Conservation (phyloP, 2,113 vertebrate species). For the Clarias batrachus region DNA sequence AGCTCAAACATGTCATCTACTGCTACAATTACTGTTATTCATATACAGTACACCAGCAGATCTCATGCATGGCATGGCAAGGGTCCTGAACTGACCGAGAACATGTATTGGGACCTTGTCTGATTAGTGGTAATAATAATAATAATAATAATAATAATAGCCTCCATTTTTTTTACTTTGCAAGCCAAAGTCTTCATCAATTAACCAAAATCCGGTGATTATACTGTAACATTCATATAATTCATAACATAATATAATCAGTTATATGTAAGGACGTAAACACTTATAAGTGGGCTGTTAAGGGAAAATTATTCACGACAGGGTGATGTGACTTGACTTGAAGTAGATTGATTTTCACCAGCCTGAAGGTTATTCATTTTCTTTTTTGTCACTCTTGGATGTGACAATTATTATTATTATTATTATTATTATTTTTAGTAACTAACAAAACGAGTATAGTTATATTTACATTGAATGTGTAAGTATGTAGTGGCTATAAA, state of each 20-base stretch:
- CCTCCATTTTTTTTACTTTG: not conserved
- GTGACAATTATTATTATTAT: no score
- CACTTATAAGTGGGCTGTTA: not conserved
- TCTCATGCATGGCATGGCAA: not conserved
- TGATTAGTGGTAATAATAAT: not conserved
- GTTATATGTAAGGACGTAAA: not conserved
- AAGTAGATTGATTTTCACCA: not conserved
- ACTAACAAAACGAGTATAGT: no score
- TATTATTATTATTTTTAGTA: no score
- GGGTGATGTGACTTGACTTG: not conserved
- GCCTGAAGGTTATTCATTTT: not conserved
- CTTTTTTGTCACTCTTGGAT: not conserved
- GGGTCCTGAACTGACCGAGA: not conserved
- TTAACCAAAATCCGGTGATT: not conserved
- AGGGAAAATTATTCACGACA: no score
- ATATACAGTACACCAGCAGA: not conserved
- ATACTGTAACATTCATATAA: no score
- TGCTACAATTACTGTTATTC: not conserved
- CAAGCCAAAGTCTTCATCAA: not conserved
- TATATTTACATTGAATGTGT: no score
- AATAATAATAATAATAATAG: not conserved
- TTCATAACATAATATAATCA: no score
- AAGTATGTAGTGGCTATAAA: no score
- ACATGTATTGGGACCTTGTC: not conserved
- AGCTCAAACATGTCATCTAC: conserved; percentile 4